Base-by-base conservation (phyloP, 2,113 vertebrate species). In the Carassius auratus region DNA sequence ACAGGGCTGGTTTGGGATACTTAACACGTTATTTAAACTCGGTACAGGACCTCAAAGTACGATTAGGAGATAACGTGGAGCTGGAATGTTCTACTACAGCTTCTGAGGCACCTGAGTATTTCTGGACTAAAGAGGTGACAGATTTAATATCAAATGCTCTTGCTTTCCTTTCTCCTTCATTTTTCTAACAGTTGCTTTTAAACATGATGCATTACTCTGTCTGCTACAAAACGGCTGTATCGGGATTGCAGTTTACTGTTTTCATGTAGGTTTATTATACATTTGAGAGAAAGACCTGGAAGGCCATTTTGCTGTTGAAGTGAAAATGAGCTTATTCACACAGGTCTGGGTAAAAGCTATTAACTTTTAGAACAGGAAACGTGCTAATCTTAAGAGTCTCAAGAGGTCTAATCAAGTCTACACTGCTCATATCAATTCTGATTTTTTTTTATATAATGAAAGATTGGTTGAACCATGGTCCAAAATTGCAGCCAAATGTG, bases 61-160 rank as follows among this genome's bases (percentile, higher is more conserved):
- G 61, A 14, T 30, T 71, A 1, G 93, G 94, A n/a, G 93, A 92
- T 0, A 86, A 94, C 0, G 93, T 95, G 87, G 88, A 89, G 88
- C 80, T 96, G 84, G 90, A 91, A 13, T 95, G 95, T 80, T 92
- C 89, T 4, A 82, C 91, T 80, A 88, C 89, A 33, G 90, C 93
- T 8, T 95, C 94, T 0, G 93, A 94, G 86, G 81, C 89, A 69
- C 93, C 93, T 0, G 84, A 5, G 42, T 94, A 91, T 91, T 90
- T 3, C 84, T 96, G 95, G 95, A 38, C 69, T 17, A 94, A 93
- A 87, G 91, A 95, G 90, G 94, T 95, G 87, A 92, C 88, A 73
- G 48, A 82, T 26, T 52, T 64, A 38, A 23, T 26, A 38, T 9
- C 21, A 15, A 55, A 15, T 55, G 13, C 83, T 86, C 42, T 0